These are phyloP conservation scores for Bombus polaris DNA, from an alignment of 1,140 invertebrate genomes.

Conservation along the genomic window DNA sequence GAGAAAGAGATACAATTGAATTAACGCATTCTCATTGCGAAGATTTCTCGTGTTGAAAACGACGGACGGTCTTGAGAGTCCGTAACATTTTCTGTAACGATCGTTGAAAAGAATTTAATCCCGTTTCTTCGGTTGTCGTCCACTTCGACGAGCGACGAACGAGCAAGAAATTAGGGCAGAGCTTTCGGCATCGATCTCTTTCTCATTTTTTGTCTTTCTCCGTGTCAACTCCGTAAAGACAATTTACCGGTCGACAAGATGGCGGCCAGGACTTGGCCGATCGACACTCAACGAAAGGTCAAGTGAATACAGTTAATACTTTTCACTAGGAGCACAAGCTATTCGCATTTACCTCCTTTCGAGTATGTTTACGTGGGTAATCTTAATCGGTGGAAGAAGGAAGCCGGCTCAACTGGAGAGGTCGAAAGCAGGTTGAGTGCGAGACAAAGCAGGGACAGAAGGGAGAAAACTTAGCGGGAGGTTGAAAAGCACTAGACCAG, in stretches of 20 bases:
- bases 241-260: constrained; percentile 25
- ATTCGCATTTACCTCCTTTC: constrained; percentile 24
- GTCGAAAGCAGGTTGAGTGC: constrained; percentile 55
- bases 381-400: constrained; percentile 73
- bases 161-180: constrained; percentile 53
- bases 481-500: constrained; percentile 55
- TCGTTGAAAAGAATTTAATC: constrained; percentile 47
- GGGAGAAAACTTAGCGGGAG: constrained; percentile 41
- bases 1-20: background rate
- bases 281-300: constrained; percentile 64
- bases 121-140: constrained; percentile 28
- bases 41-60: background rate
- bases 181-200: constrained; percentile 49
- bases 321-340: constrained; percentile 32
- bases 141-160: background rate
- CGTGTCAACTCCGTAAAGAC: constrained; percentile 36
- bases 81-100: constrained; percentile 39
- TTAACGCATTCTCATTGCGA: constrained; percentile 19
- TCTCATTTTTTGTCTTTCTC: constrained; percentile 19
- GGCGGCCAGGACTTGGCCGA: constrained; percentile 13
- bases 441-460: constrained; percentile 34
- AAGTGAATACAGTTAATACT: constrained; percentile 69
- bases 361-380: constrained; percentile 76
- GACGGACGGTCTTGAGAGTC: too few relatives aligned
- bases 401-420: constrained; percentile 34